Evolutionary conservation across 2,888 invertebrate genomes (phyloP).

Genomic region (Antitype chi): DNA sequence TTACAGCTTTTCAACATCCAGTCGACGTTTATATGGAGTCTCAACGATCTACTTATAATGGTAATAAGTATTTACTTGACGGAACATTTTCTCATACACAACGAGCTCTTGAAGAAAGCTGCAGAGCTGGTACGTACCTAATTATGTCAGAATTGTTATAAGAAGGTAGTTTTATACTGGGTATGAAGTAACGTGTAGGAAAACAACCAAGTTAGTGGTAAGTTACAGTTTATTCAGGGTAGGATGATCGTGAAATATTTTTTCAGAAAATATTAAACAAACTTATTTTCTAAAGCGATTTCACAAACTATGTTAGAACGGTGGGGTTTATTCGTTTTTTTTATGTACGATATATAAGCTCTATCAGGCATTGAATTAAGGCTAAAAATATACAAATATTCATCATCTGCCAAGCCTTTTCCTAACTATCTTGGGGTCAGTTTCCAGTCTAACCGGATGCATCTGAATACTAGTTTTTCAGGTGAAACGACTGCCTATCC

Average conservation of each 20-base stretch:
- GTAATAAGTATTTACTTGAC: conserved; percentile 92
- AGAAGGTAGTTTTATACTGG: conserved; percentile 1
- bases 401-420: too few relatives aligned
- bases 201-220: background rate
- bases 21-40: conserved; percentile 93
- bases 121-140: conserved; percentile 65
- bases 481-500: too few relatives aligned
- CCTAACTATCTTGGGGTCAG: too few relatives aligned
- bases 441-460: too few relatives aligned
- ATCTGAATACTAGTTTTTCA: too few relatives aligned
- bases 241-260: background rate
- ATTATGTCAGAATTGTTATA: background rate
- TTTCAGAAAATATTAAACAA: too few relatives aligned
- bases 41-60: conserved; percentile 92
- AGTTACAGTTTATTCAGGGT: background rate
- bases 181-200: background rate
- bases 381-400: too few relatives aligned
- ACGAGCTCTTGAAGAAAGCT: conserved; percentile 74
- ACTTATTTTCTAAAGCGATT: background rate
- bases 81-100: conserved; percentile 91
- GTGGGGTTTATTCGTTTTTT: background rate
- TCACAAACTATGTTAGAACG: background rate
- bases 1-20: conserved; percentile 79
- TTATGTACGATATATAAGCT: too few relatives aligned
- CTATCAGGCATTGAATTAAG: too few relatives aligned